Evolutionary conservation across 2,888 invertebrate species (phyloP), one percentile per base, ranked within the genome.

Genomic region (Atethmia centrago): DNA sequence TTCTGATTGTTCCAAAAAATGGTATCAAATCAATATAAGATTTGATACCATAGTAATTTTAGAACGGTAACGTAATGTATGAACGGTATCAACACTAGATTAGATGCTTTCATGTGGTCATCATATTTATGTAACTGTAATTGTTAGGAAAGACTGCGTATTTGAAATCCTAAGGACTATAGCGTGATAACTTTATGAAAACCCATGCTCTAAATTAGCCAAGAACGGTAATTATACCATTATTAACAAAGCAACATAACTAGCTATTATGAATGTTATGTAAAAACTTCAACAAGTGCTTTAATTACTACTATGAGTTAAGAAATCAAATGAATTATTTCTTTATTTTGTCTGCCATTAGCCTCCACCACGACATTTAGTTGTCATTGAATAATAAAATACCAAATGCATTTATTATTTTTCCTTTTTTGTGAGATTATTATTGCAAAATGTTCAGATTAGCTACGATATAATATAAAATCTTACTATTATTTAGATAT

Each of bases 321-420:
- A 83, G 85, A 88, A 88, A 88, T 81, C 8, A 59, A 79, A 86
- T 86, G 83, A 69, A 83, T 89, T 88, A 86, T 85, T 87, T 87
- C 67, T 87, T 86, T 85, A 80, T 86, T 85, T 83, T 61, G 65
- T 71, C 74, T 80, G 84, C 79, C 72, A 88, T 87, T 89, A 90
- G 88, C 92, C 92, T 92, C 91, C 89, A 56, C 65, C 76, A 51
- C 51, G 47, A 49, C 55, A 56, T 61, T 36, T 68, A 55, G 3
- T 31, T 59, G 59, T 40, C 49, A 67, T 59, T 77, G 21, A 53
- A 25, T 31, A 8, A 31, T 19, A 59, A 62, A 68, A 45, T 66
- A 25, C 8, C 28, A 45, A 62, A 40, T 51, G 4, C 1, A 14
- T 45, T 31, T 59, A 1, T 28, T 65, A 16, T 53, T 53, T 59